Base-by-base conservation (phyloP, 2,888 invertebrate genomes). In the Choristoneura rosaceana region DNA sequence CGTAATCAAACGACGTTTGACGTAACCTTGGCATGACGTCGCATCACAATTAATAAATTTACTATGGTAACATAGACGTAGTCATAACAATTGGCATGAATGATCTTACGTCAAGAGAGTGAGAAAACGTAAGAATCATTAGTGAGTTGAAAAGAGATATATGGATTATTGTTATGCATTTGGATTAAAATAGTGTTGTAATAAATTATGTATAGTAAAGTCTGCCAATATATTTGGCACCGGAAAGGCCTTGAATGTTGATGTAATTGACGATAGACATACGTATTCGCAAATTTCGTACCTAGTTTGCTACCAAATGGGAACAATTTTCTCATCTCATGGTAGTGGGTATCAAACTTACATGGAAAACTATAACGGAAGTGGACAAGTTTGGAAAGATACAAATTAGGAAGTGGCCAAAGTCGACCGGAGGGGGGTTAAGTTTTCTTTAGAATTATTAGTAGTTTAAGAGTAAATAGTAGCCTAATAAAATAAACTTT, bases 11-110 rank as follows among this genome's bases (percentile, higher is more conserved):
- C 71, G 66, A 62, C 71, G 70, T 71, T 50, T 69, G 66, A 25
- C 25, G 15, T 75, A 73, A 76, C 76, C 74, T 76, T 75, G 76
- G 50, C 63, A n/a, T 74, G 65, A 74, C 75, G 76, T n/a, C 58
- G n/a, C 71, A 60, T 59, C 38, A 55, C 52, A 52, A 33, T 61
- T n/a, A 47, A 52, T 50, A 17, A 17, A 67, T 55, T 62, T 9
- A 25, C 9, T n/a, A 64, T 62, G 43, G 38, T 43, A 62, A 61
- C 45, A 43, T n/a, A 34, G 58, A 63, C 47, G 15, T 33, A 33
- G 59, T 71, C 41, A 15, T 71, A 62, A 33, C 58, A 71, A 55
- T 71, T 71, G 71, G 67, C 67, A 71, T 67, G 62, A 68, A 58
- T 71, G 47, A 71, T 63, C 41, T 38, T 67, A 67, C 67, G 47